Evolutionary conservation across 2,797 vertebrate species (phyloP), one percentile per base, ranked within the genome.

Genomic region (Lepus townsendii): DNA sequence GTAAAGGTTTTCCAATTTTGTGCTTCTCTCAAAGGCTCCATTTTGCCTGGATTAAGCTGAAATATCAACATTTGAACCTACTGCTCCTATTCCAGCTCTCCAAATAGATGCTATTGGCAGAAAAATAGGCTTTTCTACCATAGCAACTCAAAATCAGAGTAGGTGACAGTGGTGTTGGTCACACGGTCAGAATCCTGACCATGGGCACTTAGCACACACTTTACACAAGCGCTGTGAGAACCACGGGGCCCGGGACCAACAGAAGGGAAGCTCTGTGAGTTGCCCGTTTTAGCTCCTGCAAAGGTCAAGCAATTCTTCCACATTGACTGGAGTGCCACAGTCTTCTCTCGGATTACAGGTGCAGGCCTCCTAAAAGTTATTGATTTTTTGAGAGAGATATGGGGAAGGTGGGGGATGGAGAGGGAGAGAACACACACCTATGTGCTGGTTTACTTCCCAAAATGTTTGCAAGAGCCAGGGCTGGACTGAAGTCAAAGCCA

Each of bases 1-100:
- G 42, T 32, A 20, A 84, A 91, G 94, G 66, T 11, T 93, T 97
- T 96, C 84, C 95, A 96, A 95, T 96, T 94, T 95, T 90, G 93
- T 0, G 35, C 71, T 69, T 79, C 93, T 96, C 88, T 95, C 90
- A 38, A 63, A 95, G 86, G 85, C 76, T 97, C 88, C 38, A 35
- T 79, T 96, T 90, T 90, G 90, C 94, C 79, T 20, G 32, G 93
- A 96, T 95, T 93, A 90, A 89, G 85, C 68, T 78, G 17, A 86
- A 86, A 88, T 71, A 52, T n/a, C 47, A 83, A 65, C 92, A 95
- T 86, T 80, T 63, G 82, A 97, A 95, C 78, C 72, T 83, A 68
- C 38, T 27, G 73, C 80, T 93, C 78, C 30, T 68, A 63, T 68
- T 95, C 60, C 42, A 4, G 1, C 57, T 92, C 35, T 68, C 69